These are phyloP conservation scores for Drosophila varians DNA, from an alignment of 1,140 invertebrate species.

Conservation along the genomic window DNA sequence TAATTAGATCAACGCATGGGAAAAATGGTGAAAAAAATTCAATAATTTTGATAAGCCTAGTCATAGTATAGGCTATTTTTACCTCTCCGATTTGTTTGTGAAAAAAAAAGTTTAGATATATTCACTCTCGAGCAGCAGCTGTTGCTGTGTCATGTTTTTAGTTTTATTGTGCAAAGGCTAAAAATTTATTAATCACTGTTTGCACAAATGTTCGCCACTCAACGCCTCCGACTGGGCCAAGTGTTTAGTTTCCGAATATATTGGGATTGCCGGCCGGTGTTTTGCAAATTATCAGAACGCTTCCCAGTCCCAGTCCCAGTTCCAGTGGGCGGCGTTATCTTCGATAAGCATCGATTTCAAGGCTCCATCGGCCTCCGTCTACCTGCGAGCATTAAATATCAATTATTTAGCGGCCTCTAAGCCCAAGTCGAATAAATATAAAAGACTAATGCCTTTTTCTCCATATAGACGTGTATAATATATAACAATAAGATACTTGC, in stretches of 20 bases:
- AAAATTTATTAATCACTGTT: conserved; percentile 68
- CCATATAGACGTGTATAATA: conserved; percentile 16
- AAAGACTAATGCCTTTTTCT: conserved; percentile 28
- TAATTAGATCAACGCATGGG: neutral
- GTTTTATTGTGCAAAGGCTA: conserved; percentile 38
- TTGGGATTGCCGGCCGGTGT: conserved; percentile 60
- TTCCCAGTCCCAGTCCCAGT: conserved; percentile 15
- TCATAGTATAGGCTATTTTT: too few relatives aligned
- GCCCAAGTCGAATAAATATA: conserved; percentile 35
- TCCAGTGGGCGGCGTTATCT: too few relatives aligned
- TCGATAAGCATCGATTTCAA: conserved; percentile 27
- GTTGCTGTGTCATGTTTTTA: conserved; percentile 32
- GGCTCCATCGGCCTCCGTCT: conserved; percentile 38
- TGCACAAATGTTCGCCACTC: conserved; percentile 52
- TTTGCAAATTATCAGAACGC: conserved; percentile 41
- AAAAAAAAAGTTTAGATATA: conserved; percentile 2
- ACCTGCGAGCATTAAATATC: conserved; percentile 12
- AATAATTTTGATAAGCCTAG: too few relatives aligned
- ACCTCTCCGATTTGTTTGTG: conserved; percentile 2
- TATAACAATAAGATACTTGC: conserved; percentile 22
- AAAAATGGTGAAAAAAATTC: too few relatives aligned
- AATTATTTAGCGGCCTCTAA: conserved; percentile 26
- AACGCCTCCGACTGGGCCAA: conserved; percentile 21
- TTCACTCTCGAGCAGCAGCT: conserved; percentile 27
- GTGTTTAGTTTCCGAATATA: conserved; percentile 62